These are phyloP conservation scores for Aleiodes leptofemur DNA, from an alignment of 2,888 invertebrate species.

Conservation along the genomic window DNA sequence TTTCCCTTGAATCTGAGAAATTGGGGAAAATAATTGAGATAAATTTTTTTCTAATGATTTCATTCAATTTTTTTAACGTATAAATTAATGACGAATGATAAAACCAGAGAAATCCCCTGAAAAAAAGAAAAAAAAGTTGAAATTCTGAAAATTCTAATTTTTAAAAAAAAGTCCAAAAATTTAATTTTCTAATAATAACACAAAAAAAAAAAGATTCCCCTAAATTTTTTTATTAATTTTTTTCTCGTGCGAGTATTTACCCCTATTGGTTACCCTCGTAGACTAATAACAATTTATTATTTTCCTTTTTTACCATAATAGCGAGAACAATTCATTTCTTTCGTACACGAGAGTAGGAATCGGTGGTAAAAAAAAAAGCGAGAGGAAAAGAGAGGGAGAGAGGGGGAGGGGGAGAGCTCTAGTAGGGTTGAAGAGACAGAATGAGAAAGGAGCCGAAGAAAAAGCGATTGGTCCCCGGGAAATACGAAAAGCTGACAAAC, in stretches of 20 bases:
- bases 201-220: background rate
- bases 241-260: conserved; percentile 48
- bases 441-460: conserved; percentile 43
- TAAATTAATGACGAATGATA: too few species aligned
- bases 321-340: conserved; percentile 57
- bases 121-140: too few species aligned
- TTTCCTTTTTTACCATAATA: conserved; percentile 53
- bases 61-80: too few species aligned
- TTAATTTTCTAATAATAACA: too few species aligned
- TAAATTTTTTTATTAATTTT: background rate
- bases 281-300: conserved; percentile 58
- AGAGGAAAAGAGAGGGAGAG: background rate
- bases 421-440: conserved; percentile 19
- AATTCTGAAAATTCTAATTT: too few species aligned
- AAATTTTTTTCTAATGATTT: too few species aligned
- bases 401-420: background rate
- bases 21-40: background rate
- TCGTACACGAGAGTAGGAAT: conserved; percentile 43
- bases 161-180: too few species aligned
- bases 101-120: too few species aligned
- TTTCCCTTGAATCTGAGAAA: too few species aligned
- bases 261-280: conserved; percentile 50
- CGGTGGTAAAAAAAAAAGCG: conserved; percentile 12
- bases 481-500: conserved; percentile 68
- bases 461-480: conserved; percentile 59